Percentiles rank a stretch among this genome's conserved stretches.
These are phyloP conservation scores for Centruroides sculpturatus DNA, from an alignment of 1,140 invertebrate species.

Conservation along the genomic window DNA sequence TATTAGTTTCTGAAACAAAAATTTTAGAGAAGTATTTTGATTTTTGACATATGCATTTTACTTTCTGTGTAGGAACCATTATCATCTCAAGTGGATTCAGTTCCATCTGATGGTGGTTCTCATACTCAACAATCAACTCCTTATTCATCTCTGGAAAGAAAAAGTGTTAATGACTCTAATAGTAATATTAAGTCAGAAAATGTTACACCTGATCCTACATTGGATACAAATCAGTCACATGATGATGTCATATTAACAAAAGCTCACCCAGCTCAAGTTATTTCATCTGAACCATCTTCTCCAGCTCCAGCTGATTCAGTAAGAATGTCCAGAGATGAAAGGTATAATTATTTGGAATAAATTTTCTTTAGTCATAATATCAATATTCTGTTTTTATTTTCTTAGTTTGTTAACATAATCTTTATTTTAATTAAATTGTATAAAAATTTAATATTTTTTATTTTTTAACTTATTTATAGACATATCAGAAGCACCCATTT, in stretches of 20 bases:
- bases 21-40: background rate
- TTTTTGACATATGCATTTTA: background rate
- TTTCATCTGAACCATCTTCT: constrained; percentile 45
- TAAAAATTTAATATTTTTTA: no score
- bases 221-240: background rate
- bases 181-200: background rate
- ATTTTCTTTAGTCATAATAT: background rate
- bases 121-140: constrained; percentile 15
- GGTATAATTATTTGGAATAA: constrained; percentile 2
- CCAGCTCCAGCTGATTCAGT: constrained; percentile 27
- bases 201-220: constrained; percentile 2
- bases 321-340: constrained; percentile 22
- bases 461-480: no score
- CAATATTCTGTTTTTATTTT: no score
- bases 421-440: no score
- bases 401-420: no score
- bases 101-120: constrained; percentile 3
- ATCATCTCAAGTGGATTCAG: constrained; percentile 9
- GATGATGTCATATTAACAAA: constrained; percentile 50
- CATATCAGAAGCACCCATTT: no score
- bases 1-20: no score
- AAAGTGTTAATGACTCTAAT: constrained; percentile 3
- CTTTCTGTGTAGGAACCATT: constrained; percentile 1
- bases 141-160: constrained; percentile 16
- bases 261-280: constrained; percentile 53